These are phyloP conservation scores for Acomys russatus DNA, from an alignment of 2,797 vertebrate genomes.

Conservation along the genomic window DNA sequence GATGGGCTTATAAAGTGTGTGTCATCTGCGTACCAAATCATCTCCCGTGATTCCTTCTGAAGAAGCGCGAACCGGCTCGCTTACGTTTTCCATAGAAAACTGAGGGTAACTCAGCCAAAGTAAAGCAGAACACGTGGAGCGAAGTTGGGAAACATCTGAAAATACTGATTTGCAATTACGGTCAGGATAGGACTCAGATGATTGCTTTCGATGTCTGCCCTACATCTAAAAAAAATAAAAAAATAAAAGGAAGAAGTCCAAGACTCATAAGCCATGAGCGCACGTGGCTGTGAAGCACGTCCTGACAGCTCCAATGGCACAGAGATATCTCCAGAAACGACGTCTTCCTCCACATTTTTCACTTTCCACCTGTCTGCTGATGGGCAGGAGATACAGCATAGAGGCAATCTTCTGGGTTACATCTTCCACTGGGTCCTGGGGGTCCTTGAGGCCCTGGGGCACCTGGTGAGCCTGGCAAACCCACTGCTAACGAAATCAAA, in stretches of 20 bases:
- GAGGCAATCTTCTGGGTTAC: slow-evolving; percentile 94
- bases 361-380: slow-evolving; percentile 85
- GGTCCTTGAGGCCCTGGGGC: slow-evolving; percentile 92
- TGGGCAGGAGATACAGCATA: slow-evolving; percentile 88
- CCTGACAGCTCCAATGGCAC: slow-evolving; percentile 41
- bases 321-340: slow-evolving; percentile 84
- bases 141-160: slow-evolving; percentile 84
- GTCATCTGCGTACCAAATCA: slow-evolving; percentile 62
- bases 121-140: slow-evolving; percentile 86
- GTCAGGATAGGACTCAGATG: slow-evolving; percentile 77
- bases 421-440: slow-evolving; percentile 93
- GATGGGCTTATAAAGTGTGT: slow-evolving; percentile 64
- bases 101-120: slow-evolving; percentile 79
- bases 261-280: slow-evolving; percentile 41
- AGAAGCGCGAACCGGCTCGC: slow-evolving; percentile 72
- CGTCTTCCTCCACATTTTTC: slow-evolving; percentile 68
- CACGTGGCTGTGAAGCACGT: not conserved
- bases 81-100: slow-evolving; percentile 79
- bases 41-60: slow-evolving; percentile 70
- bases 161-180: slow-evolving; percentile 76
- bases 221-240: slow-evolving; percentile 25
- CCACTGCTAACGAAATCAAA: slow-evolving; percentile 88
- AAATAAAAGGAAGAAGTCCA: slow-evolving; percentile 77
- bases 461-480: slow-evolving; percentile 88
- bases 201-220: slow-evolving; percentile 71